These are phyloP conservation scores for Dinocampus coccinellae DNA, from an alignment of 2,888 invertebrate species.

Conservation along the genomic window DNA sequence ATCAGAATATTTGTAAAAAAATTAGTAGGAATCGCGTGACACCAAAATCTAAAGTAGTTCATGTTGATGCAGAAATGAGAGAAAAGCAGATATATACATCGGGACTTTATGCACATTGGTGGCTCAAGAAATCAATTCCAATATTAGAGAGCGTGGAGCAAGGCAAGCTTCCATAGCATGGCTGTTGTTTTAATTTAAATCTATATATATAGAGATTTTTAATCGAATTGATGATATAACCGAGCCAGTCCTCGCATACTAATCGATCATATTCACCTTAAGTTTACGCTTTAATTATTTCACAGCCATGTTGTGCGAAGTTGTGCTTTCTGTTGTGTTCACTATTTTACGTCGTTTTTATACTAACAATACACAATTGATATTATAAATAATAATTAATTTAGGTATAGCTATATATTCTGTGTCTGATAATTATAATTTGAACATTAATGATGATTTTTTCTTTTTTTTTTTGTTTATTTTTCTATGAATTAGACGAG, in stretches of 20 bases:
- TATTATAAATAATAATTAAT: too few species aligned
- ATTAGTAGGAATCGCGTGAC: slow-evolving; percentile 39
- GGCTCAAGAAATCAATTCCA: slow-evolving; percentile 84
- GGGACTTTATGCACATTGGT: slow-evolving; percentile 92
- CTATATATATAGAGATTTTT: slow-evolving; percentile 45
- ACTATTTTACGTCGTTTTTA: slow-evolving; percentile 31
- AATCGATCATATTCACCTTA: slow-evolving; percentile 19
- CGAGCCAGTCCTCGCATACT: slow-evolving; percentile 17
- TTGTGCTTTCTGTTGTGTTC: slow-evolving; percentile 65
- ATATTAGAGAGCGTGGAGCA: slow-evolving; percentile 57
- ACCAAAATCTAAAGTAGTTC: slow-evolving; percentile 57
- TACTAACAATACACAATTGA: slow-evolving; percentile 48
- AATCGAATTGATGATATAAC: slow-evolving; percentile 49
- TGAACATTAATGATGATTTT: background rate
- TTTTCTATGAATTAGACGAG: slow-evolving; percentile 43
- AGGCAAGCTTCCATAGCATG: slow-evolving; percentile 70
- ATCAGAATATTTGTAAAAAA: slow-evolving; percentile 48
- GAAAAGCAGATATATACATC: slow-evolving; percentile 78
- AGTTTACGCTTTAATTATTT: slow-evolving; percentile 44
- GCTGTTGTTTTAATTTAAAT: slow-evolving; percentile 60
- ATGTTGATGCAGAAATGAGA: slow-evolving; percentile 42
- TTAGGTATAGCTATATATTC: background rate
- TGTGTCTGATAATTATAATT: background rate
- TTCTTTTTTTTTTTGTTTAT: slow-evolving; percentile 12
- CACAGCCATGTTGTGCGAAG: slow-evolving; percentile 70